A percentile compares a stretch with the other conserved stretches of the same genome.
phyloP scores from a whole-genome alignment of 1,140 invertebrate species.

The Drosophila carrolli region DNA sequence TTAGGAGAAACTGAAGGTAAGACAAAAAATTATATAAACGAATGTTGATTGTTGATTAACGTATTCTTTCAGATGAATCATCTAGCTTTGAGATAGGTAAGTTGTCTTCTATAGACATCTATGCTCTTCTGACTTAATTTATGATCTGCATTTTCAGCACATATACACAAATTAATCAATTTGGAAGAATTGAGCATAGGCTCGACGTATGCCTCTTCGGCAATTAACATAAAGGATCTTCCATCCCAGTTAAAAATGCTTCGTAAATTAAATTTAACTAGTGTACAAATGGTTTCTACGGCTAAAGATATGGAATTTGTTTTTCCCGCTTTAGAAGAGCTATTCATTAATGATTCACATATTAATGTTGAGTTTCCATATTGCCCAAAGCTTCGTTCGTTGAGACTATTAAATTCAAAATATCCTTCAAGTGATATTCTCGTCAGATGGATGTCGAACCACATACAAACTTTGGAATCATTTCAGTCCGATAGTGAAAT shows the following conservation, averaged over 20 bases:
- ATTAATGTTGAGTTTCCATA: neutral
- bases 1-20: neutral
- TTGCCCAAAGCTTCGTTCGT: neutral
- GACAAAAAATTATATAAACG: neutral
- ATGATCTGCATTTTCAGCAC: neutral
- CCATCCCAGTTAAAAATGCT: neutral
- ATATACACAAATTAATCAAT: neutral
- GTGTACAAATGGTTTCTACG: neutral
- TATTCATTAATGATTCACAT: neutral
- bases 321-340: neutral
- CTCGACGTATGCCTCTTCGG: neutral
- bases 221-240: neutral
- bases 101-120: neutral
- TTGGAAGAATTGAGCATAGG: neutral
- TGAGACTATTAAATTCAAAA: neutral
- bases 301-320: neutral
- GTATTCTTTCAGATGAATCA: neutral
- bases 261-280: neutral
- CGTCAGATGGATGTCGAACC: neutral
- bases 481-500: neutral
- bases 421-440: neutral
- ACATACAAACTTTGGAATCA: neutral
- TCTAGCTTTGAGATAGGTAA: neutral
- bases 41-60: neutral
- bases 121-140: neutral